These are phyloP conservation scores for Sternarchorhynchus goeldii DNA, from an alignment of 2,797 vertebrate species.

Conservation along the genomic window DNA sequence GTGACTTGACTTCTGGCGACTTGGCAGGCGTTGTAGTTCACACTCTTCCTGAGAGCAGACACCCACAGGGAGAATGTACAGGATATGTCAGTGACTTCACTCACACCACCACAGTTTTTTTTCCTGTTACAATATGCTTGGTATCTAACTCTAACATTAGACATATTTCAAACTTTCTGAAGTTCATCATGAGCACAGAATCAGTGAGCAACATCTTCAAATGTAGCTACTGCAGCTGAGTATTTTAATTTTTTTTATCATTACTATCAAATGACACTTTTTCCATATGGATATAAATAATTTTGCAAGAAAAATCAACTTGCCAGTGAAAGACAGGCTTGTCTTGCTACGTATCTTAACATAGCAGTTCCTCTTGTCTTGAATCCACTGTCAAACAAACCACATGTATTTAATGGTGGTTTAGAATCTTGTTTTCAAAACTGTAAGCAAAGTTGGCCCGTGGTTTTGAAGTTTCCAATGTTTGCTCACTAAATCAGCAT, in stretches of 20 bases:
- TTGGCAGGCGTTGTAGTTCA: conserved; percentile 59
- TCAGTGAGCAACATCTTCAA: background rate
- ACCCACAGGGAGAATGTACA: conserved; percentile 9
- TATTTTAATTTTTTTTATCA: too few species aligned
- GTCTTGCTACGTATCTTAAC: background rate
- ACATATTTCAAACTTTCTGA: background rate
- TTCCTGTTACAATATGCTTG: background rate
- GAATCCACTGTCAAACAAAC: background rate
- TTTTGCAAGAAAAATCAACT: background rate
- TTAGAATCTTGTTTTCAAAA: conserved; percentile 44
- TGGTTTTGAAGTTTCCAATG: conserved; percentile 34
- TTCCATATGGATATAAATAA: background rate
- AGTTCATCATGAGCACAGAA: background rate
- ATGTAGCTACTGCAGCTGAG: background rate
- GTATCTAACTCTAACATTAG: background rate
- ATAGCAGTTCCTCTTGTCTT: background rate
- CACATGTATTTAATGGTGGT: conserved; percentile 12
- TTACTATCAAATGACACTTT: background rate
- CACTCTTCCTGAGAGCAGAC: conserved; percentile 37
- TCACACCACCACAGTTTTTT: background rate
- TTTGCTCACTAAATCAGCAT: conserved; percentile 9
- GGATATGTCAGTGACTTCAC: conserved; percentile 35
- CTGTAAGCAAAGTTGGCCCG: conserved; percentile 36
- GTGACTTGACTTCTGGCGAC: conserved; percentile 59
- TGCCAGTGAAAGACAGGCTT: background rate